A percentile compares a stretch with the other conserved stretches of the same genome.
Evolutionary conservation across 2,797 vertebrate species (phyloP).

Genomic region (Falco concolor): DNA sequence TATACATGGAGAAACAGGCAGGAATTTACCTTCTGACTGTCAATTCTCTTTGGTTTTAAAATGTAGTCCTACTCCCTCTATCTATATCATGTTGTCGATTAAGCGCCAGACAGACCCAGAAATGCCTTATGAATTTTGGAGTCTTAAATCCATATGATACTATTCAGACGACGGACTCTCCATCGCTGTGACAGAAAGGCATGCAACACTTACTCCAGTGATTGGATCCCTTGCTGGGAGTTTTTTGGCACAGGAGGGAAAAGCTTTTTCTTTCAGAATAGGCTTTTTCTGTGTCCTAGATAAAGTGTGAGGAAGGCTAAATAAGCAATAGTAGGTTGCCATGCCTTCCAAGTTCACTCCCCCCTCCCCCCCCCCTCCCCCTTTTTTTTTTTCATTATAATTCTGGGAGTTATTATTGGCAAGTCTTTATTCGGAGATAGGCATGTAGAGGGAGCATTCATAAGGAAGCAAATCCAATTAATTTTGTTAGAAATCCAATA

Average conservation of each 20-base stretch:
- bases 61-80: background rate
- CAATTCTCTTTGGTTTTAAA: constrained; percentile 12
- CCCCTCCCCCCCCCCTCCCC: too few species aligned
- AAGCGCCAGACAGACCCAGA: background rate
- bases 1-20: background rate
- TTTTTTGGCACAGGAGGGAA: constrained; percentile 21
- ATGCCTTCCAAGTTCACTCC: constrained; percentile 7
- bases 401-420: constrained; percentile 33
- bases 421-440: constrained; percentile 41
- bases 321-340: constrained; percentile 34
- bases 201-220: background rate
- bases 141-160: background rate
- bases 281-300: constrained; percentile 44
- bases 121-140: background rate
- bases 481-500: constrained; percentile 56
- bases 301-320: constrained; percentile 45
- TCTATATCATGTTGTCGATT: background rate
- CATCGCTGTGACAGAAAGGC: background rate
- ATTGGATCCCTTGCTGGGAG: background rate
- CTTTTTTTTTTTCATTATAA: background rate
- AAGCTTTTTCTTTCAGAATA: constrained; percentile 39
- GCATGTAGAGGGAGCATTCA: constrained; percentile 1
- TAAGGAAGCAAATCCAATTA: constrained; percentile 47
- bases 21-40: background rate
- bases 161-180: background rate